phyloP scores from a whole-genome alignment of 92 coral and sea anemone genomes.

The Hydrozoanthus gracilis region DNA sequence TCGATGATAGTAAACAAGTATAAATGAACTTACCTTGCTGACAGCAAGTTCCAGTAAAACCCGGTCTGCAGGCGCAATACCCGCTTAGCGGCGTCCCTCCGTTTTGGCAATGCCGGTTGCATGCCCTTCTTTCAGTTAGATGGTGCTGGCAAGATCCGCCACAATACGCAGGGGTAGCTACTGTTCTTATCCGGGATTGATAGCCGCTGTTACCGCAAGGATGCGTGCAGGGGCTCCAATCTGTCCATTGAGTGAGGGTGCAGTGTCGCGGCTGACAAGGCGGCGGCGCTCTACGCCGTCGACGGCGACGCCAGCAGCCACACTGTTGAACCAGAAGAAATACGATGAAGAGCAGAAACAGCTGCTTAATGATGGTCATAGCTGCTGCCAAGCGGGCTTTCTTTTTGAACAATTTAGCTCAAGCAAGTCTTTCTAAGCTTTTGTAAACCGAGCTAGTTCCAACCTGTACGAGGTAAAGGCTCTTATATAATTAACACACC shows the following conservation, averaged over 20 bases:
- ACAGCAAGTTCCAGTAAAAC: conserved; percentile 83
- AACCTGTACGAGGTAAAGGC: no score
- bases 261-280: conserved; percentile 68
- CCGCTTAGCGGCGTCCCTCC: conserved; percentile 75
- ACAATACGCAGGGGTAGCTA: conserved; percentile 48
- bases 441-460: no score
- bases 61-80: conserved; percentile 74
- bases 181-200: conserved; percentile 62
- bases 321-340: conserved; percentile 5
- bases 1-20: no score
- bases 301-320: conserved; percentile 64
- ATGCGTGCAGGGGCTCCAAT: conserved; percentile 74
- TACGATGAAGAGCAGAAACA: neutral
- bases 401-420: no score
- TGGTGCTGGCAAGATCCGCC: conserved; percentile 73
- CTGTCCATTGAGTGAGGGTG: conserved; percentile 55
- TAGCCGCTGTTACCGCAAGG: conserved; percentile 85
- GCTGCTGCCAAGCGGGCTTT: neutral
- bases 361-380: neutral
- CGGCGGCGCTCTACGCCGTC: conserved; percentile 74
- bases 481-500: no score
- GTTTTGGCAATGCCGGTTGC: conserved; percentile 79
- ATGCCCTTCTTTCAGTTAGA: conserved; percentile 60
- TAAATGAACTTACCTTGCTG: conserved; percentile 65
- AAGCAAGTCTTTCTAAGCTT: no score